Percentiles rank a stretch among this genome's conserved stretches.
Conservation (phyloP, 2,888 invertebrate species). For the Philereme transversata region DNA sequence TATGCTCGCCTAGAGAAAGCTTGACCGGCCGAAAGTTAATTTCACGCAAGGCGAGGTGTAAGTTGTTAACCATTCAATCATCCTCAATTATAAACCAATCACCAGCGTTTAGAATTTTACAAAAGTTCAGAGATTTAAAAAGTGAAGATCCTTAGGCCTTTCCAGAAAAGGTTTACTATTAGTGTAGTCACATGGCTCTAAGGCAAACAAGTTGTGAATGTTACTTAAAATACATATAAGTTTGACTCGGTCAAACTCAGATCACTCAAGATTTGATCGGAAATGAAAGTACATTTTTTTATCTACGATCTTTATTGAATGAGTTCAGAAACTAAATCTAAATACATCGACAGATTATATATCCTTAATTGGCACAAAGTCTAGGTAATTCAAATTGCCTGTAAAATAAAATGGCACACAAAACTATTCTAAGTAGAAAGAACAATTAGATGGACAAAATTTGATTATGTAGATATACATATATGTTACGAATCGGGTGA, state of each 20-base stretch:
- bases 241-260: too few species aligned
- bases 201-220: too few species aligned
- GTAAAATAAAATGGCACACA: conserved; percentile 19
- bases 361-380: conserved; percentile 27
- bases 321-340: conserved; percentile 14
- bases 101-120: conserved; percentile 61
- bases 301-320: conserved; percentile 20
- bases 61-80: conserved; percentile 53
- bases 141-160: conserved; percentile 43
- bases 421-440: conserved; percentile 3
- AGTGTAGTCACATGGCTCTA: too few species aligned
- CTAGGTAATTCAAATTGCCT: not conserved
- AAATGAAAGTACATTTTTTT: conserved; percentile 10
- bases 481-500: not conserved
- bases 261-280: too few species aligned
- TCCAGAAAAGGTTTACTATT: not conserved
- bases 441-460: not conserved
- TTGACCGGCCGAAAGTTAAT: conserved; percentile 38
- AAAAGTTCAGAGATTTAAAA: conserved; percentile 63
- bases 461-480: not conserved
- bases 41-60: conserved; percentile 37
- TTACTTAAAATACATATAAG: not conserved
- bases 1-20: conserved; percentile 46
- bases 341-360: conserved; percentile 6
- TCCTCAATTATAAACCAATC: conserved; percentile 51